Base-by-base conservation (phyloP, 2,113 vertebrate genomes). In the Gadus macrocephalus region DNA sequence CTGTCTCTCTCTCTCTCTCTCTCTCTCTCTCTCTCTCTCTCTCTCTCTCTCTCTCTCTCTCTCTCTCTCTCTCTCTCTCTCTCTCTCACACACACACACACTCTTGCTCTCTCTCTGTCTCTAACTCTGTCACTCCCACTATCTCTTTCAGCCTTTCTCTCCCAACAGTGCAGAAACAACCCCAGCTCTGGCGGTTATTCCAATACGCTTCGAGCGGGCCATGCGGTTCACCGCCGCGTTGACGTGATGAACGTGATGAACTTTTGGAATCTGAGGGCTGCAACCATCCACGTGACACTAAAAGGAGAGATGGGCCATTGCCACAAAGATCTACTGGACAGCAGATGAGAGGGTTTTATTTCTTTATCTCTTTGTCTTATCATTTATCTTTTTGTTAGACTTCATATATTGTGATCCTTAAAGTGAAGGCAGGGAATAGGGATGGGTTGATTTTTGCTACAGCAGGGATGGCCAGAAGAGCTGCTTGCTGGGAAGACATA, bases 251-350 rank as follows among this genome's bases (percentile, higher is more conserved):
- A 77, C 83, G 84, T 83, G 78, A 20, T 75, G 76, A 73, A 9
- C 42, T 14, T 7, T 14, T 49, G 8, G 42, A 49, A 14, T 72
- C 78, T 77, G 74, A 81, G 74, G 65, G 53, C 79, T 79, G 68
- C 75, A 86, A 78, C 78, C 82, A 79, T 83, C 83, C 84, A 78
- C 72, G 65, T 63, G 74, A 77, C 83, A 81, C 86, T 87, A 83
- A 85, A 7, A 58, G 16, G 64, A 71, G 79, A 81, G 75, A 82
- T 83, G 84, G 83, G 79, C 81, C 15, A 60, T 72, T 66, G 67
- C 79, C 80, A 62, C 83, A 74, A 81, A 87, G 78, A 66, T 84
- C 80, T 75, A 76, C 66, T 69, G 62, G 67, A 84, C 73, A 75
- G 68, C 53, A 75, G 74, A 77, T 71, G 60, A 74, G 68, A 38